Base-by-base conservation (phyloP, 2,113 vertebrate species). In the Xenus cinereus region DNA sequence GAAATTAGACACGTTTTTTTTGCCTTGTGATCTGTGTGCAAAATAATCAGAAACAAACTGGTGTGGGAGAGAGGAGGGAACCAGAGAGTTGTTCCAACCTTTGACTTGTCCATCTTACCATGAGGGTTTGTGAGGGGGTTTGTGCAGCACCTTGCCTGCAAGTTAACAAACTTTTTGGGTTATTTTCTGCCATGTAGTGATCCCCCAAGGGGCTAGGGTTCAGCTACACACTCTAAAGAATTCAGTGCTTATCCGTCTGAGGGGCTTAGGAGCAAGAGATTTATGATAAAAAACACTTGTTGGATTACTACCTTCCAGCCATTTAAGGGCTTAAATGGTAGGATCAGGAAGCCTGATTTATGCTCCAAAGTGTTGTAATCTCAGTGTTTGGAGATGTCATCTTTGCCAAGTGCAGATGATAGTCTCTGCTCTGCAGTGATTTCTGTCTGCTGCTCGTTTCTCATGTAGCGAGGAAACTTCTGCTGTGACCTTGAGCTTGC, bases 1-100 rank as follows among this genome's bases (percentile, higher is more conserved):
- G 56, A 94, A 95, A 92, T 26, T 48, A 88, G 30, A 51, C 35
- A 30, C 22, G 1, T 57, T 56, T 86, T 86, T 77, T 78, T 54
- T 23, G 1, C 28, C 35, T 28, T 91, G 18, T 82, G 73, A 59
- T 79, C 56, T 72, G 8, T 79, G 35, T 60, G 74, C 66, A 85
- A 82, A 93, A 71, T 82, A 94, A 95, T 93, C 45, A 94, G 56
- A 91, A 97, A 86, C 54, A 93, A 97, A 86, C 62, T 59, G 43
- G 6, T 28, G 60, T 20, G n/a, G 18, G 15, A 84, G 30, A 81
- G 30, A 26, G 41, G 35, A 67, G 33, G 51, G 73, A 95, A 63
- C 18, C 32, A 63, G 57, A 56, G 37, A 78, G 27, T 88, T 93
- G 32, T 87, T 93, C 67, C 75, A 68, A 41, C 51, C 84, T 90